Percentiles rank a stretch among this genome's conserved stretches.
Evolutionary conservation across 2,113 vertebrate genomes (phyloP).

Genomic region (Okapia johnstoni): DNA sequence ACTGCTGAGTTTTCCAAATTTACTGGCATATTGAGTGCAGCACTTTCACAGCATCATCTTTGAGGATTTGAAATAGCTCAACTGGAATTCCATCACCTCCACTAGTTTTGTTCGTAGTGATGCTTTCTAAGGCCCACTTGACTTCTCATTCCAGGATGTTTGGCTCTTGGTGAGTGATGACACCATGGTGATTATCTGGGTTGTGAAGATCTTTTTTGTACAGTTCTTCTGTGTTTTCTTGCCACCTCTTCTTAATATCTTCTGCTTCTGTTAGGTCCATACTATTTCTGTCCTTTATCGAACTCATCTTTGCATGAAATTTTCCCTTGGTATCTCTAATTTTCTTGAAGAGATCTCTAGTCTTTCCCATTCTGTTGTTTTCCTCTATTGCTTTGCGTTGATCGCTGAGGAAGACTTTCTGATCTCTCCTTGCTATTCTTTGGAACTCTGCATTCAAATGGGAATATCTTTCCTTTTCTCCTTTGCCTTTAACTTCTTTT

Average conservation of each 20-base stretch:
- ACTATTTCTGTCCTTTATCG: not conserved
- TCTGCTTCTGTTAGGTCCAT: not conserved
- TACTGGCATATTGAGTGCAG: not conserved
- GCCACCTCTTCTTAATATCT: not conserved
- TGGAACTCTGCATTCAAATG: not conserved
- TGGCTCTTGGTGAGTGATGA: not conserved
- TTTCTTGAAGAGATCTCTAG: not conserved
- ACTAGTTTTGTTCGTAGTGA: not conserved
- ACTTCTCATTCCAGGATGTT: not conserved
- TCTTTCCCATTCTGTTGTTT: not conserved
- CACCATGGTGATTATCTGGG: not conserved
- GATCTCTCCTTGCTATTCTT: not conserved
- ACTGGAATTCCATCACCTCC: not conserved
- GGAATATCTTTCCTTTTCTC: not conserved
- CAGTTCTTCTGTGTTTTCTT: not conserved
- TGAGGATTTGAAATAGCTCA: not conserved
- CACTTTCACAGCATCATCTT: not conserved
- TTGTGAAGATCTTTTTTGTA: not conserved
- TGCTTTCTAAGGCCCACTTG: not conserved
- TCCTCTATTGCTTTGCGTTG: not conserved
- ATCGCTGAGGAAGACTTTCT: not conserved
- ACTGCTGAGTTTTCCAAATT: not conserved
- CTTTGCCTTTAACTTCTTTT: not conserved
- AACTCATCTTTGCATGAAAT: not conserved
- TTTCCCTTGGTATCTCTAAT: not conserved